phyloP scores from a whole-genome alignment of 2,888 invertebrate species.

The Bembecia ichneumoniformis region DNA sequence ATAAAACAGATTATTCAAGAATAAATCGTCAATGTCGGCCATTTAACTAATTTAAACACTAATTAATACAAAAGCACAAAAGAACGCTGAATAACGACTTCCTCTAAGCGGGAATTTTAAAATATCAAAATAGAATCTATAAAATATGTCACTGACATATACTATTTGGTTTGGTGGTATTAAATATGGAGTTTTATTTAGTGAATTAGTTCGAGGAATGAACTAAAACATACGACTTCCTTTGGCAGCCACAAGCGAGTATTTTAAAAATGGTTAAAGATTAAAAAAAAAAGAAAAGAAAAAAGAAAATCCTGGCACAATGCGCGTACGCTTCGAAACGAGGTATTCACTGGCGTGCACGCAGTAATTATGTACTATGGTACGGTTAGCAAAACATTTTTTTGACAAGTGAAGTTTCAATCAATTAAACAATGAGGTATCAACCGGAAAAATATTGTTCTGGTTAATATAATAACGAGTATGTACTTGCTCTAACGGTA shows the following conservation, averaged over 20 bases:
- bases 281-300: slow-evolving; percentile 32
- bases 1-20: too few species aligned
- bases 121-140: slow-evolving; percentile 44
- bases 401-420: not conserved
- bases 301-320: slow-evolving; percentile 41
- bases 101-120: slow-evolving; percentile 32
- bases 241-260: slow-evolving; percentile 18
- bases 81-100: slow-evolving; percentile 46
- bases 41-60: slow-evolving; percentile 6
- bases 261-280: slow-evolving; percentile 52
- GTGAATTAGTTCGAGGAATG: slow-evolving; percentile 57
- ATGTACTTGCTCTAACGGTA: too few species aligned
- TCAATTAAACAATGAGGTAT: too few species aligned
- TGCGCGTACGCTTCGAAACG: slow-evolving; percentile 48
- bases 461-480: too few species aligned
- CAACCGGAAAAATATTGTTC: too few species aligned
- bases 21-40: too few species aligned
- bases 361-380: slow-evolving; percentile 45
- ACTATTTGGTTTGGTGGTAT: slow-evolving; percentile 27
- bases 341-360: slow-evolving; percentile 43
- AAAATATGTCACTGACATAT: slow-evolving; percentile 39
- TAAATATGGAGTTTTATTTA: slow-evolving; percentile 46
- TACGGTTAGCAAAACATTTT: slow-evolving; percentile 24
- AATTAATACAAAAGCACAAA: slow-evolving; percentile 21
- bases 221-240: slow-evolving; percentile 52